phyloP scores from a whole-genome alignment of 2,888 invertebrate species.

The Drosophila falleni region DNA sequence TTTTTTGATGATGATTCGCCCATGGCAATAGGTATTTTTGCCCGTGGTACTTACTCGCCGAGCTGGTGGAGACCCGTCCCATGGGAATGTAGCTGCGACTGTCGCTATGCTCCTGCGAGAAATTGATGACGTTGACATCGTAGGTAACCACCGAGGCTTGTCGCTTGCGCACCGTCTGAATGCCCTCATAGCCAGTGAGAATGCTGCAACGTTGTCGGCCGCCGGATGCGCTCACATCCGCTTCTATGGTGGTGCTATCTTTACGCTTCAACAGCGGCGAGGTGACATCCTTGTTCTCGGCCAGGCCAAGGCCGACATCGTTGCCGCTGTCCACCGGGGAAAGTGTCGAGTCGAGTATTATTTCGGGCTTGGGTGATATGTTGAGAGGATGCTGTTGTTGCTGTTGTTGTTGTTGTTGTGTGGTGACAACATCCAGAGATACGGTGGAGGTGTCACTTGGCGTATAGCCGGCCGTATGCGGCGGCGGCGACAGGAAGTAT shows the following conservation, averaged over 20 bases:
- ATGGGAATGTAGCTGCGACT: conserved; percentile 85
- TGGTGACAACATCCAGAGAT: conserved; percentile 84
- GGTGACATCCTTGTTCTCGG: conserved; percentile 81
- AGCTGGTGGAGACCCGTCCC: conserved; percentile 85
- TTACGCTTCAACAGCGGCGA: conserved; percentile 81
- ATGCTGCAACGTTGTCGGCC: conserved; percentile 76
- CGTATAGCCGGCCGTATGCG: conserved; percentile 74
- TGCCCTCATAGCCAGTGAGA: conserved; percentile 81
- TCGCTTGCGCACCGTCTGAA: conserved; percentile 83
- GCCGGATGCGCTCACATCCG: conserved; percentile 68
- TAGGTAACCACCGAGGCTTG: conserved; percentile 85
- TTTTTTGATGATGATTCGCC: conserved; percentile 18
- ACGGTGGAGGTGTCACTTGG: conserved; percentile 85
- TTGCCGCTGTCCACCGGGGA: conserved; percentile 76
- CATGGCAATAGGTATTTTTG: conserved; percentile 1
- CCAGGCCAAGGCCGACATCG: conserved; percentile 38
- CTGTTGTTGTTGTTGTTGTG: conserved; percentile 43
- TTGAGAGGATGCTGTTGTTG: conserved; percentile 59
- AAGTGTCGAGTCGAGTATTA: conserved; percentile 85
- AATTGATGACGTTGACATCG: conserved; percentile 85
- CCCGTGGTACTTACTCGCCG: conserved; percentile 83
- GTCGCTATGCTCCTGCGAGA: conserved; percentile 85
- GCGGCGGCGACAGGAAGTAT: conserved; percentile 84
- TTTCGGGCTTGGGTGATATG: conserved; percentile 85
- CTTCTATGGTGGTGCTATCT: conserved; percentile 70